Conservation (phyloP, 1,140 invertebrate genomes). For the Zaprionus lachaisei region DNA sequence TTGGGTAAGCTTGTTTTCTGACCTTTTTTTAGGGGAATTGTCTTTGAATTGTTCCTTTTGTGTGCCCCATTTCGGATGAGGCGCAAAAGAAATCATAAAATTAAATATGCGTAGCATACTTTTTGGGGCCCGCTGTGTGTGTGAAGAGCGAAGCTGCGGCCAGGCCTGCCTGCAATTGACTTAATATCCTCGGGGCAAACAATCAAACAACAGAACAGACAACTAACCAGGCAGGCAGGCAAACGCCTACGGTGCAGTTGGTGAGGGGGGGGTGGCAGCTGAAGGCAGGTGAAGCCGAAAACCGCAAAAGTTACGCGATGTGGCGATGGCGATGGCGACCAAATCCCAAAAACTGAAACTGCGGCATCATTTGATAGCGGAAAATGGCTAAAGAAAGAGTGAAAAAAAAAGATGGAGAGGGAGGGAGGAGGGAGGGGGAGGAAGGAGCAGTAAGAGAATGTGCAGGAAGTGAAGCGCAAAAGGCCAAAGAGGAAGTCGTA, state of each 20-base stretch:
- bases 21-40: constrained; percentile 3
- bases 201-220: constrained; percentile 57
- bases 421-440: not conserved
- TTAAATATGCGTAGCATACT: constrained; percentile 71
- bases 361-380: constrained; percentile 9
- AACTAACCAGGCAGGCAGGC: constrained; percentile 32
- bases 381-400: not conserved
- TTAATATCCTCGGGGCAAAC: constrained; percentile 78
- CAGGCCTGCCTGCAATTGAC: constrained; percentile 63
- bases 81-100: constrained; percentile 62
- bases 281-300: constrained; percentile 23
- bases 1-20: not conserved
- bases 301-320: constrained; percentile 36
- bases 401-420: no score
- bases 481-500: not conserved
- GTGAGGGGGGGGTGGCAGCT: constrained; percentile 3
- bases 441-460: not conserved
- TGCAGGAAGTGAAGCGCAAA: no score
- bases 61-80: not conserved
- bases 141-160: not conserved
- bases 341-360: constrained; percentile 26
- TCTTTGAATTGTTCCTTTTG: constrained; percentile 33
- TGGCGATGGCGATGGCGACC: not conserved
- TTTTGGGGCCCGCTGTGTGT: constrained; percentile 11
- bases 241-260: not conserved